These are phyloP conservation scores for Zelleria hepariella DNA, from an alignment of 2,888 invertebrate species.

Conservation along the genomic window DNA sequence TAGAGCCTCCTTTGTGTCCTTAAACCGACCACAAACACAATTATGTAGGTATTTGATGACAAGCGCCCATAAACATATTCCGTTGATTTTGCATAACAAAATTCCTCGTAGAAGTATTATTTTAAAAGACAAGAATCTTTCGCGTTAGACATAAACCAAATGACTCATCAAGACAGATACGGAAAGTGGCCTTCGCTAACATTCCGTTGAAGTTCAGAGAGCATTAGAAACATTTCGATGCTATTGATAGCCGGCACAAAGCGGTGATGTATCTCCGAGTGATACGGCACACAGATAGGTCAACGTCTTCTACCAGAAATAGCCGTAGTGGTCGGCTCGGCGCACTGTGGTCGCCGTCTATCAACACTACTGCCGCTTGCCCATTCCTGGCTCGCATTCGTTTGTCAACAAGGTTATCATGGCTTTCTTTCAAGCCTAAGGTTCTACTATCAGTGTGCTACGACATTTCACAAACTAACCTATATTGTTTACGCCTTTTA, in stretches of 20 bases:
- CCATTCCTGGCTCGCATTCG: conserved; percentile 56
- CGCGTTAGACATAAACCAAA: background rate
- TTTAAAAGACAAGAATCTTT: background rate
- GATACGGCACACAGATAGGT: conserved; percentile 40
- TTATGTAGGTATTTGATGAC: conserved; percentile 7
- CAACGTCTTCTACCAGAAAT: conserved; percentile 62
- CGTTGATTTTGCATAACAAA: background rate
- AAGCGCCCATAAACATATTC: background rate
- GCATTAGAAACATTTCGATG: conserved; percentile 4
- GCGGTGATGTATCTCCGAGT: conserved; percentile 33
- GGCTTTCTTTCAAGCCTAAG: conserved; percentile 22
- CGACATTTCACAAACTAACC: background rate
- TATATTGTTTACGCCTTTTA: background rate
- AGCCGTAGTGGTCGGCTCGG: conserved; percentile 33
- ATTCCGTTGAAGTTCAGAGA: conserved; percentile 1
- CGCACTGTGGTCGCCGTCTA: conserved; percentile 52
- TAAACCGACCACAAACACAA: conserved; percentile 15
- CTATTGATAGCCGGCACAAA: conserved; percentile 20
- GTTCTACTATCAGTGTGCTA: background rate
- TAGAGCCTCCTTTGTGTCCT: conserved; percentile 18
- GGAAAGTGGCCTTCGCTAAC: background rate
- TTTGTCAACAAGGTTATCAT: conserved; percentile 61
- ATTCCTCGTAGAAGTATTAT: background rate
- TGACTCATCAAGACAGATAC: background rate
- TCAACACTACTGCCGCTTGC: conserved; percentile 47